Evolutionary conservation across 2,888 invertebrate species (phyloP).

Genomic region (Drosophila koepferae): DNA sequence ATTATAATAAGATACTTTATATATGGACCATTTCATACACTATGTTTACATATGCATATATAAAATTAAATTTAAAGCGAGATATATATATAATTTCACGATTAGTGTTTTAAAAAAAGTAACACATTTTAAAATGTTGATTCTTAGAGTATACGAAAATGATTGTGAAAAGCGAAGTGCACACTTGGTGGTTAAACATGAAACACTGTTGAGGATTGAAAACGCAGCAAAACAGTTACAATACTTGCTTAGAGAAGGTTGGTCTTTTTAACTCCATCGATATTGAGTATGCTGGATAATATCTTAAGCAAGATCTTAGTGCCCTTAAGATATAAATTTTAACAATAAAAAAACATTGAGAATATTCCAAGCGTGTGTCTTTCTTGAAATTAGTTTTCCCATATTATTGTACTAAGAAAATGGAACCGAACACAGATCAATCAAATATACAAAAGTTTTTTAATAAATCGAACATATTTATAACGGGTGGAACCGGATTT

Average conservation of each 20-base stretch:
- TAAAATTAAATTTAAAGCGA: no score
- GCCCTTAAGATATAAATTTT: neutral
- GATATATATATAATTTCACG: no score
- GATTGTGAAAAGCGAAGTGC: neutral
- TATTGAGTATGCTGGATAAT: neutral
- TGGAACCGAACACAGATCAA: neutral
- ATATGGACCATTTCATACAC: no score
- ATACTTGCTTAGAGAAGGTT: conserved; percentile 11
- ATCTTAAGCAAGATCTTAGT: neutral
- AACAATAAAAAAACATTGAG: neutral
- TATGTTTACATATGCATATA: no score
- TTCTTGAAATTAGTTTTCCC: no score
- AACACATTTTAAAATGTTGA: neutral
- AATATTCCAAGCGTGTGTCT: neutral
- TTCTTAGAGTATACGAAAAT: conserved; percentile 14
- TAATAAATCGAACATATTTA: conserved; percentile 86
- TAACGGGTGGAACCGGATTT: conserved; percentile 86
- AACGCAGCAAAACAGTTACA: conserved; percentile 17
- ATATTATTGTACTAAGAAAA: neutral
- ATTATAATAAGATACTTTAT: no score
- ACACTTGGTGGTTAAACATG: conserved; percentile 2
- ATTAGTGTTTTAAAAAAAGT: neutral
- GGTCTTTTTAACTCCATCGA: neutral
- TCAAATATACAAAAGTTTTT: conserved; percentile 22
- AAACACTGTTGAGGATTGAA: conserved; percentile 2